Base-by-base conservation (phyloP, 2,113 vertebrate genomes). In the Centropristis striata region DNA sequence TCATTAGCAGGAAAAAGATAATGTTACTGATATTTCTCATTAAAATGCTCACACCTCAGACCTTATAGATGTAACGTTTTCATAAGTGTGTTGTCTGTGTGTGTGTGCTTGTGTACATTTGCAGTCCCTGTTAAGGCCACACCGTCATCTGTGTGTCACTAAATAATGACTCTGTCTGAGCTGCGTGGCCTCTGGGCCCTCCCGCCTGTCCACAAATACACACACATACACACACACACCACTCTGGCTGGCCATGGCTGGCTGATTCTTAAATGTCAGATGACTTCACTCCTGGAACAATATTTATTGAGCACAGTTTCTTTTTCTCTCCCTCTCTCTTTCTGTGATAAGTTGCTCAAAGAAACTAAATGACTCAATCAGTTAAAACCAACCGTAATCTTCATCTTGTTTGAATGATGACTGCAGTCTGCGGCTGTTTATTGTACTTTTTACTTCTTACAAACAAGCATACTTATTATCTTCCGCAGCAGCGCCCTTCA, bases 91-190 rank as follows among this genome's bases (percentile, higher is more conserved):
- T 23, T 70, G 46, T 54, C 39, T 21, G 42, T 55, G 68, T 50
- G 61, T 65, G 2, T 8, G 2, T 44, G 44, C 3, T 13, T 50
- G 47, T 80, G 77, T 87, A 67, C 44, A 63, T 58, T 49, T 74
- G 70, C 69, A 67, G 75, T 61, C 37, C 68, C 71, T 61, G 81
- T 77, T 86, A 80, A 88, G 88, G 78, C 85, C 81, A 80, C 37
- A 18, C 28, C 61, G 54, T 88, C 81, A 72, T 88, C 85, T 84
- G 86, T 87, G 83, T 91, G 89, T 86, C 86, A 91, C 88, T 86
- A 92, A 93, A 92, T 93, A 93, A 93, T 92, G 88, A 92, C 80
- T 91, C 81, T 83, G 91, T 92, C 91, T 92, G 91, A 88, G 87
- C 84, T 61, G 64, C 12, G 53, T 82, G 79, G 86, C 92, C 90